Conservation (phyloP, 1,140 invertebrate species). For the Parapsyche elsis region DNA sequence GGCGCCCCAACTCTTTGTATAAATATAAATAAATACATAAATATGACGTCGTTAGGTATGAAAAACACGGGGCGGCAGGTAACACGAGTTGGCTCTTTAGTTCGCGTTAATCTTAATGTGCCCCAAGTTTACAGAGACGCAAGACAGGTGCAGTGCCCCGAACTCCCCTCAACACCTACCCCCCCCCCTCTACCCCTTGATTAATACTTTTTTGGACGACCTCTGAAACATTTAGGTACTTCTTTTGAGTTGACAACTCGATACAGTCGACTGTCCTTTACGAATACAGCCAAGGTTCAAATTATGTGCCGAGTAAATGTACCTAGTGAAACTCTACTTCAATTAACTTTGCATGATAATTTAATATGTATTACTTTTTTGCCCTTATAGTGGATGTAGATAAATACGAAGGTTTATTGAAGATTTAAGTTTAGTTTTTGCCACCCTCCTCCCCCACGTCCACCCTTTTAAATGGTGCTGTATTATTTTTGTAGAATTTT, state of each 20-base stretch:
- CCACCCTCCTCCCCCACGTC: neutral
- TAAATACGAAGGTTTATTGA: neutral
- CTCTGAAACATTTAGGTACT: neutral
- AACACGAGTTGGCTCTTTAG: constrained; percentile 53
- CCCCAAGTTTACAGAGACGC: constrained; percentile 51
- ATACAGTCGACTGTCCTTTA: too few relatives aligned
- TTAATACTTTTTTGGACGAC: constrained; percentile 36
- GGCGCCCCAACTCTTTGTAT: constrained; percentile 50
- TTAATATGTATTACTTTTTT: too few relatives aligned
- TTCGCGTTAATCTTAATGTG: constrained; percentile 55
- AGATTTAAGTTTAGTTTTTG: neutral
- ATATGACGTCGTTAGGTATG: constrained; percentile 48
- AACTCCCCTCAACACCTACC: neutral
- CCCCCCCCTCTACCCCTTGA: neutral
- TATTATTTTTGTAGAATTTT: neutral
- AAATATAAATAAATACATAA: constrained; percentile 52
- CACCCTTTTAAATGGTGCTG: neutral
- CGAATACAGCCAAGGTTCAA: too few relatives aligned
- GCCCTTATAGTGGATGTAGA: neutral
- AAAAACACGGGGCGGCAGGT: constrained; percentile 42
- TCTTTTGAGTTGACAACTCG: neutral
- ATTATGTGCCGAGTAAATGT: too few relatives aligned
- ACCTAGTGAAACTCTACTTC: too few relatives aligned
- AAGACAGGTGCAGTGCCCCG: constrained; percentile 39
- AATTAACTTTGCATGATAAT: too few relatives aligned